phyloP scores from a whole-genome alignment of 2,797 vertebrate genomes.

The Buphagus erythrorhynchus region DNA sequence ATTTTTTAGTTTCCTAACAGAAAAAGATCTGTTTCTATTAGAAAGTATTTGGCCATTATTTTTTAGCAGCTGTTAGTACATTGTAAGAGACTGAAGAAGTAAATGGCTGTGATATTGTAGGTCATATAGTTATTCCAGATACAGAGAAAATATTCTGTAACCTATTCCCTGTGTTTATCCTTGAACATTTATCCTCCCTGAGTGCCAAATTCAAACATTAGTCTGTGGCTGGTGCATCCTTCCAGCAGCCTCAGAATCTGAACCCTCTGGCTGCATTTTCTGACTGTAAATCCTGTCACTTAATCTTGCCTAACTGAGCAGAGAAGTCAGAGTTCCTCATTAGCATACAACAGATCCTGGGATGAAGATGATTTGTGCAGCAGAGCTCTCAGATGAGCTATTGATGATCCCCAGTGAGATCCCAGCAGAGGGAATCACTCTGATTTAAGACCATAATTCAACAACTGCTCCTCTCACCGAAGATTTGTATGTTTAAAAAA shows the following conservation, averaged over 20 bases:
- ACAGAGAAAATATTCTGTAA: background rate
- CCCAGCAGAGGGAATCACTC: background rate
- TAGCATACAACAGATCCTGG: background rate
- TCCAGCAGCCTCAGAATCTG: background rate
- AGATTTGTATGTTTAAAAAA: background rate
- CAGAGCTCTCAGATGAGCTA: background rate
- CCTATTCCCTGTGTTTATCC: background rate
- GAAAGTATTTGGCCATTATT: background rate
- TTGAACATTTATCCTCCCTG: background rate
- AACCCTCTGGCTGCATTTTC: background rate
- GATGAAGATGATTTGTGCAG: background rate
- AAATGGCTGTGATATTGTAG: background rate
- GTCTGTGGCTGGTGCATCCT: background rate
- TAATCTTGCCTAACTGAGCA: background rate
- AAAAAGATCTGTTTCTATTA: background rate
- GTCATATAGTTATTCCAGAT: background rate
- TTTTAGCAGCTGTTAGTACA: background rate
- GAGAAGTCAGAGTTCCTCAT: background rate
- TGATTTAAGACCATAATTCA: background rate
- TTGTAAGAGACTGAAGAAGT: background rate
- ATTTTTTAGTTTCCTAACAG: background rate
- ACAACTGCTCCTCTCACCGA: background rate
- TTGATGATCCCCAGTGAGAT: conserved; percentile 15
- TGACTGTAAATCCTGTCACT: background rate
- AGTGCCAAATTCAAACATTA: background rate